These are phyloP conservation scores for Stenichneumon culpator DNA, from an alignment of 2,888 invertebrate species.

Conservation along the genomic window DNA sequence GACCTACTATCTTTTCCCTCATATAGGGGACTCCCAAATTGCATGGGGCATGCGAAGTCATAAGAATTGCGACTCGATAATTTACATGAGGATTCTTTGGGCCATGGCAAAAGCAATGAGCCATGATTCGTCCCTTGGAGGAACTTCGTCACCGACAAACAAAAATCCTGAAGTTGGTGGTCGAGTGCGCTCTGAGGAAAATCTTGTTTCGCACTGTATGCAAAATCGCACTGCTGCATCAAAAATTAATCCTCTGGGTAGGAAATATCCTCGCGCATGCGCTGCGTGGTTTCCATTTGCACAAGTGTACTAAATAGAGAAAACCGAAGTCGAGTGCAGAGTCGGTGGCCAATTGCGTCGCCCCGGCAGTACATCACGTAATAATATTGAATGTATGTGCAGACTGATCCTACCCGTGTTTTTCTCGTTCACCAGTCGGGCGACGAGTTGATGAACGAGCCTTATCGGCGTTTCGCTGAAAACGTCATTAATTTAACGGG, in stretches of 20 bases:
- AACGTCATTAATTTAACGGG: constrained; percentile 62
- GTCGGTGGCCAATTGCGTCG: neutral
- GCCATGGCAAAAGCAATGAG: too few relatives aligned
- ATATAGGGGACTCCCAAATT: too few relatives aligned
- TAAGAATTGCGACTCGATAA: too few relatives aligned
- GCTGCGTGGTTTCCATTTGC: constrained; percentile 18
- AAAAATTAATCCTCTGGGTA: neutral
- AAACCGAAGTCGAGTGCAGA: neutral
- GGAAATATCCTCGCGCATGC: neutral
- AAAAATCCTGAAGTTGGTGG: too few relatives aligned
- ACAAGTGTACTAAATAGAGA: constrained; percentile 11
- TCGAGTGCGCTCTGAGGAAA: too few relatives aligned
- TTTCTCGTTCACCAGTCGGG: constrained; percentile 37
- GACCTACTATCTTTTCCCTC: too few relatives aligned
- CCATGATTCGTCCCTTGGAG: too few relatives aligned
- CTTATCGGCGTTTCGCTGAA: constrained; percentile 36
- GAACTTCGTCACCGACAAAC: too few relatives aligned
- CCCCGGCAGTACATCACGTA: constrained; percentile 15
- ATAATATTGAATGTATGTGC: constrained; percentile 21
- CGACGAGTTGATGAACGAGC: constrained; percentile 55
- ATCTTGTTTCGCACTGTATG: too few relatives aligned
- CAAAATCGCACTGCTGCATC: too few relatives aligned
- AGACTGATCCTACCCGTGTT: constrained; percentile 22
- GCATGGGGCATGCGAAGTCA: too few relatives aligned
- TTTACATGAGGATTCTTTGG: too few relatives aligned